phyloP scores from a whole-genome alignment of 1,140 invertebrate species.

The Drosophila trapezifrons region DNA sequence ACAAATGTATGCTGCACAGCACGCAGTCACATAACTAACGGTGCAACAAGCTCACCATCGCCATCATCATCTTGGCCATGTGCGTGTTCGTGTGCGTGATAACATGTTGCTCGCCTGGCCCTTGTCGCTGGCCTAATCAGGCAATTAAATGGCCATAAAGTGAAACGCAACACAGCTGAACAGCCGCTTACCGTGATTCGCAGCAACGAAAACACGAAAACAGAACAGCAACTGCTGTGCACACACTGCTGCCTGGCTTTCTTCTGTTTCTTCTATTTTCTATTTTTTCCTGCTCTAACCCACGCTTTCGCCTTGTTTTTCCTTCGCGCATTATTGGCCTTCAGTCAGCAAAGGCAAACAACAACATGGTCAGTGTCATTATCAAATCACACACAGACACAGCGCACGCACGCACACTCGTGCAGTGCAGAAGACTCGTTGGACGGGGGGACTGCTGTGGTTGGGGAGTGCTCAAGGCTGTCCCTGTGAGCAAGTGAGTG shows the following conservation, averaged over 20 bases:
- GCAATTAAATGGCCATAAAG: conserved; percentile 44
- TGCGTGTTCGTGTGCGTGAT: conserved; percentile 25
- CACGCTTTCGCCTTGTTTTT: conserved; percentile 45
- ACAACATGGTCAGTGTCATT: conserved; percentile 71
- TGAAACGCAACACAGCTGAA: conserved; percentile 44
- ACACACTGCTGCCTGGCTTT: conserved; percentile 18
- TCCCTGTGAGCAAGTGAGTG: conserved; percentile 31
- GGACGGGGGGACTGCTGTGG: background rate
- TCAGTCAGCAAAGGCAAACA: conserved; percentile 43
- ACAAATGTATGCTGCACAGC: conserved; percentile 46
- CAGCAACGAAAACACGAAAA: conserved; percentile 23
- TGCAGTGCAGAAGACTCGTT: conserved; percentile 19
- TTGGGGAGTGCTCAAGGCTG: conserved; percentile 33
- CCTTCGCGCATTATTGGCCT: conserved; percentile 45
- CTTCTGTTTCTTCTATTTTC: conserved; percentile 4
- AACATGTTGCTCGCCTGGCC: conserved; percentile 47
- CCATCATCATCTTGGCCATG: background rate
- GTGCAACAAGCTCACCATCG: conserved; percentile 25
- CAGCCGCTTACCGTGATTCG: conserved; percentile 42
- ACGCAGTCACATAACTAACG: conserved; percentile 9
- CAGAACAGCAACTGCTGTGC: conserved; percentile 36
- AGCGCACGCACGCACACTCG: conserved; percentile 18
- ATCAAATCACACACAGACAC: conserved; percentile 60
- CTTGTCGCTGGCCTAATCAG: conserved; percentile 40
- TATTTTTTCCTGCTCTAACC: conserved; percentile 31